Percentiles rank a stretch among this genome's conserved stretches.
phyloP scores from a whole-genome alignment of 2,113 vertebrate genomes.

The Setophaga petechia region DNA sequence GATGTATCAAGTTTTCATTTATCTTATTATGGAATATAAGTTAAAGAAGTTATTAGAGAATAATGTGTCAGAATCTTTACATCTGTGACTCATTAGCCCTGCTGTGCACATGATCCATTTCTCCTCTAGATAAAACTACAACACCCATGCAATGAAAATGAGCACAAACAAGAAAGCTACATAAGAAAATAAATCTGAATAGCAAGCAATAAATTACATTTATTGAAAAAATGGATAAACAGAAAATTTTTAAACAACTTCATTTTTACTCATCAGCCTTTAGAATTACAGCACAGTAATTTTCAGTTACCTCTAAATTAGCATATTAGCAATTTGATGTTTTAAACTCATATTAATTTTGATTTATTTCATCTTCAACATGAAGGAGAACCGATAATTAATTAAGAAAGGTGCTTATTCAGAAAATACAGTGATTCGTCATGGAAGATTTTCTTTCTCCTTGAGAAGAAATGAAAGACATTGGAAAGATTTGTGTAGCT shows the following conservation, averaged over 20 bases:
- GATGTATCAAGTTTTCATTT: conserved; percentile 72
- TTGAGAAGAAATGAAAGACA: neutral
- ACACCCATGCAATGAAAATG: conserved; percentile 49
- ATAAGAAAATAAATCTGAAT: conserved; percentile 44
- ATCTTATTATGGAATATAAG: conserved; percentile 69
- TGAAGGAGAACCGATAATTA: neutral
- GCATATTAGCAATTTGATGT: neutral
- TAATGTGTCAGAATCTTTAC: conserved; percentile 67
- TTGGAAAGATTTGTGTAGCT: neutral
- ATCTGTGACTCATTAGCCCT: conserved; percentile 80
- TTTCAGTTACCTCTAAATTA: neutral
- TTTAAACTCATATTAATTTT: neutral
- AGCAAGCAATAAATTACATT: conserved; percentile 39
- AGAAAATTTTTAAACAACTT: conserved; percentile 41
- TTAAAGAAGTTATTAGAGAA: conserved; percentile 73
- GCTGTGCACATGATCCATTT: conserved; percentile 60
- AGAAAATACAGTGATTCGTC: neutral
- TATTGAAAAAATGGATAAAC: conserved; percentile 44
- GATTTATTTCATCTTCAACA: neutral
- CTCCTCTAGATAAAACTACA: conserved; percentile 50
- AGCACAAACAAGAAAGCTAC: conserved; percentile 58
- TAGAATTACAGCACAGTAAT: neutral
- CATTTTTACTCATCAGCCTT: neutral
- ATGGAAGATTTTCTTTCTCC: neutral
- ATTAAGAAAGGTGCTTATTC: neutral